Percentiles rank a stretch among this genome's conserved stretches.
Evolutionary conservation across 2,113 vertebrate species (phyloP).

Genomic region (Gasterosteus nipponicus): DNA sequence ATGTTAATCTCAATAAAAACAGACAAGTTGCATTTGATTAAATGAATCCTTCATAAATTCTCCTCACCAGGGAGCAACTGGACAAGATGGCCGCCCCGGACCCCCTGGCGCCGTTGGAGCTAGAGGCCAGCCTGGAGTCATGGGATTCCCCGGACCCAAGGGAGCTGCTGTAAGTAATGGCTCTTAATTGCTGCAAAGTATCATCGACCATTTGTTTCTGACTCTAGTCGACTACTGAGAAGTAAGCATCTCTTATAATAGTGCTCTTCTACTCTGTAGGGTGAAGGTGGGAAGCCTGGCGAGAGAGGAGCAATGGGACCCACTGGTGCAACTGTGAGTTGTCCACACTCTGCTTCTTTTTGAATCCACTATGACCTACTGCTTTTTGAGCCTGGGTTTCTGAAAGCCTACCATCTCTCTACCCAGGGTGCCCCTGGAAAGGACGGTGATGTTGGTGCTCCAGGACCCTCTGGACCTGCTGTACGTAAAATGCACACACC

Average conservation of each 20-base stretch:
- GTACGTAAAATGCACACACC: constrained; percentile 82
- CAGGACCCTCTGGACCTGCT: constrained; percentile 88
- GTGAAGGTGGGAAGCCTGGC: constrained; percentile 92
- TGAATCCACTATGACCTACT: not conserved
- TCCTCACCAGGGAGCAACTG: constrained; percentile 85
- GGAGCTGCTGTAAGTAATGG: constrained; percentile 89
- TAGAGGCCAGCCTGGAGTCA: constrained; percentile 96
- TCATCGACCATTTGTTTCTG: not conserved
- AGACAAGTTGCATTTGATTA: not conserved
- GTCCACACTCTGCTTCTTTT: not conserved
- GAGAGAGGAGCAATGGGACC: constrained; percentile 92
- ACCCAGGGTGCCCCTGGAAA: constrained; percentile 91
- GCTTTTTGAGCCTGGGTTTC: not conserved
- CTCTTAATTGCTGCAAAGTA: not conserved
- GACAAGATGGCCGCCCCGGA: constrained; percentile 96
- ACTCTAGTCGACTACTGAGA: not conserved
- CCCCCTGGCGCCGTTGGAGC: constrained; percentile 90
- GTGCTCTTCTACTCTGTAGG: constrained; percentile 75
- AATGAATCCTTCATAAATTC: constrained; percentile 7
- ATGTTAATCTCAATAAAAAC: not conserved
- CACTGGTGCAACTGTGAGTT: constrained; percentile 87
- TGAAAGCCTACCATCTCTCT: constrained; percentile 41
- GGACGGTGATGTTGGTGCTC: constrained; percentile 94
- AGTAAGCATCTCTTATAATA: not conserved
- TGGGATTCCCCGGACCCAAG: constrained; percentile 99